Conservation (phyloP, 1,140 invertebrate genomes). For the Drosophila nigrodunni region DNA sequence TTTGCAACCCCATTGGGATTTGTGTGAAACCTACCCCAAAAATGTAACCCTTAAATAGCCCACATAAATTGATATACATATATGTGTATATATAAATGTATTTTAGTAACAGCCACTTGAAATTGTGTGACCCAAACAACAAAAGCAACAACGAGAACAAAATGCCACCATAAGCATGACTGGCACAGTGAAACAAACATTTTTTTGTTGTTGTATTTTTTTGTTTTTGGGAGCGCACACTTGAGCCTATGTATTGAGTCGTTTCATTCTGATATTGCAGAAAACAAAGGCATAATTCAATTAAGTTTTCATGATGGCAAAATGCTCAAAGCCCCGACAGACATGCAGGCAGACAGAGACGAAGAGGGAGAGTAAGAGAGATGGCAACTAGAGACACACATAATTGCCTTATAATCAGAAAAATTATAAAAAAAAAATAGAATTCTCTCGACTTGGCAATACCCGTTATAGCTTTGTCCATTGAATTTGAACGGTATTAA, state of each 20-base stretch:
- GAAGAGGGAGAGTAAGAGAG: no score
- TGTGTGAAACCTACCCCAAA: slow-evolving; percentile 33
- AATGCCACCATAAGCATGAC: slow-evolving; percentile 34
- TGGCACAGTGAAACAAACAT: slow-evolving; percentile 41
- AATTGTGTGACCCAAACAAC: slow-evolving; percentile 21
- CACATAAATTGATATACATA: slow-evolving; percentile 30
- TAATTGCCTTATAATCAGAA: slow-evolving; percentile 26
- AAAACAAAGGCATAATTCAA: slow-evolving; percentile 54
- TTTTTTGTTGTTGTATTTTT: not conserved
- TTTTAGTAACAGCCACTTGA: slow-evolving; percentile 51
- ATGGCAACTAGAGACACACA: slow-evolving; percentile 15
- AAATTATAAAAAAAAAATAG: not conserved
- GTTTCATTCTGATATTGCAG: slow-evolving; percentile 34
- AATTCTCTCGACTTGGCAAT: not conserved
- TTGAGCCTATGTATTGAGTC: not conserved
- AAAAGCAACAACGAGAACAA: slow-evolving; percentile 18
- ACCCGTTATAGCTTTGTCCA: not conserved
- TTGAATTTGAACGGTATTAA: no score
- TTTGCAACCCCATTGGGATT: slow-evolving; percentile 42
- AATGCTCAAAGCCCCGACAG: slow-evolving; percentile 18
- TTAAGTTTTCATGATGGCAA: slow-evolving; percentile 51
- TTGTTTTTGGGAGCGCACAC: slow-evolving; percentile 16
- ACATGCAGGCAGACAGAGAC: not conserved
- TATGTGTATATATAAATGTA: slow-evolving; percentile 8
- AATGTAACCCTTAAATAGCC: slow-evolving; percentile 54